phyloP scores from a whole-genome alignment of 2,797 vertebrate genomes.

The Chelidonichthys spinosus region DNA sequence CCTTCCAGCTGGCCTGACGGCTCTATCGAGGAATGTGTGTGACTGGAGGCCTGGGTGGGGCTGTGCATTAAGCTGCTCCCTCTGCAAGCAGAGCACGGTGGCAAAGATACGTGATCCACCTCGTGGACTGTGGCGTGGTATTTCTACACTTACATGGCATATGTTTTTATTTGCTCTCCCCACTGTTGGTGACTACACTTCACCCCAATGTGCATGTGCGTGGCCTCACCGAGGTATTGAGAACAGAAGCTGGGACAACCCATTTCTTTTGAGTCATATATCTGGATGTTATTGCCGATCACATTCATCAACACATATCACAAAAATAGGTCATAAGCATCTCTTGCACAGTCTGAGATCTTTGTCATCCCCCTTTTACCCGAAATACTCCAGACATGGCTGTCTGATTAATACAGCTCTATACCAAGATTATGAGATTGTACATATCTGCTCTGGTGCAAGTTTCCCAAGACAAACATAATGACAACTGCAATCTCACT shows the following conservation, averaged over 20 bases:
- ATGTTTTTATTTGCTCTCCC: constrained; percentile 43
- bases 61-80: constrained; percentile 55
- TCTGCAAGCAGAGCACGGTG: constrained; percentile 51
- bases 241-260: constrained; percentile 15
- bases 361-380: constrained; percentile 3
- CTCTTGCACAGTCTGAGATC: neutral
- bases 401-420: constrained; percentile 61
- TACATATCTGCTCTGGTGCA: constrained; percentile 81
- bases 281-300: neutral
- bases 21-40: constrained; percentile 87
- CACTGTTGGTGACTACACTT: constrained; percentile 31
- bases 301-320: neutral
- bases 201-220: constrained; percentile 14
- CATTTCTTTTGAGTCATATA: constrained; percentile 21
- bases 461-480: constrained; percentile 76
- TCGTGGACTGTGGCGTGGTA: constrained; percentile 27
- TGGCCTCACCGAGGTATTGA: constrained; percentile 13
- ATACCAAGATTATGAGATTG: constrained; percentile 70
- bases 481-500: constrained; percentile 61
- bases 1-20: constrained; percentile 85
- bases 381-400: constrained; percentile 29
- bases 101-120: constrained; percentile 27
- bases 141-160: constrained; percentile 27
- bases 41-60: constrained; percentile 85
- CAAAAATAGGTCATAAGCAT: neutral